Evolutionary conservation across 2,888 invertebrate species (phyloP).

Genomic region (Pyrocoelia pectoralis): DNA sequence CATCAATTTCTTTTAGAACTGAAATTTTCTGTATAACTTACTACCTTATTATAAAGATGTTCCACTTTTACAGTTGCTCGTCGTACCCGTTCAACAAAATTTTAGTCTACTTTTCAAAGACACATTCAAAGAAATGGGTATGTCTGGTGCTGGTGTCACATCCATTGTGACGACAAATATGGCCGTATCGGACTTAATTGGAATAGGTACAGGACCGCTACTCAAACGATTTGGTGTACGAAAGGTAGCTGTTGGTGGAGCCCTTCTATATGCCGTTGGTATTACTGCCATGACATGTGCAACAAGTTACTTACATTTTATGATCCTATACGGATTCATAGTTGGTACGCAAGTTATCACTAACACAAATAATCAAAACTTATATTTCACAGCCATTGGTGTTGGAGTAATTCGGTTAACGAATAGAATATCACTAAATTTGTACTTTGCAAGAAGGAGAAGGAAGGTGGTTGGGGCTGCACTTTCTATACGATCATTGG

Average conservation of each 20-base stretch:
- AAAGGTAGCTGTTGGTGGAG: background rate
- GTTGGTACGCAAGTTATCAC: background rate
- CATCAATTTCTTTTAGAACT: no score
- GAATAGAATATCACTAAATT: background rate
- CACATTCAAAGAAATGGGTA: conserved; percentile 62
- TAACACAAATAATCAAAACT: no score
- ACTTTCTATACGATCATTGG: background rate
- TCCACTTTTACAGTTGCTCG: background rate
- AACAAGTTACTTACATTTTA: background rate
- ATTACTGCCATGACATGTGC: background rate
- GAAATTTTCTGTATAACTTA: no score
- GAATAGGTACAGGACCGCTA: conserved; percentile 64
- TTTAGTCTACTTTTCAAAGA: conserved; percentile 71
- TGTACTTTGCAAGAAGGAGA: background rate
- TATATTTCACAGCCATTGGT: background rate
- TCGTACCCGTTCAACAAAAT: conserved; percentile 53
- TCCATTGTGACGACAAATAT: conserved; percentile 69
- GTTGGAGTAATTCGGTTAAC: background rate
- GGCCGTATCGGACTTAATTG: conserved; percentile 69
- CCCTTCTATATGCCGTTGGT: conserved; percentile 59
- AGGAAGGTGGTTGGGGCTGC: background rate
- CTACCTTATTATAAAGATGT: no score
- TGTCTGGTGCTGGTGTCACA: conserved; percentile 65
- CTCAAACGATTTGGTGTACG: background rate
- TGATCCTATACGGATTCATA: background rate